Evolutionary conservation across 2,113 vertebrate species (phyloP).

Genomic region (Clarias macrocephalus): DNA sequence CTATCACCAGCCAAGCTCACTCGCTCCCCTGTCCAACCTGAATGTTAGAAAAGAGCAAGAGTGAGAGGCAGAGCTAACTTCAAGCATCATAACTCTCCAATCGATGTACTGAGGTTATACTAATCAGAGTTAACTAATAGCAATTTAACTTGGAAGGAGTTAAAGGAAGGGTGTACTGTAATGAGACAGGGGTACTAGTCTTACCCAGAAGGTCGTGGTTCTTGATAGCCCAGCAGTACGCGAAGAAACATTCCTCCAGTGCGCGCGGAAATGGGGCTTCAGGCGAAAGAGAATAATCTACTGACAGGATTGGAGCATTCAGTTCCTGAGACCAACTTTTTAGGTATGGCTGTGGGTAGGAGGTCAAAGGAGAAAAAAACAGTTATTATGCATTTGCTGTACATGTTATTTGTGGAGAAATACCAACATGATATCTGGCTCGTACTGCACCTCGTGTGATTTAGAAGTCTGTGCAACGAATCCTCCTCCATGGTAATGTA

Average conservation of each 20-base stretch:
- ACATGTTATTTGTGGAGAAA: neutral
- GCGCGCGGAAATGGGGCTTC: conserved; percentile 89
- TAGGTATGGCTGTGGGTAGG: conserved; percentile 77
- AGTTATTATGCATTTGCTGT: neutral
- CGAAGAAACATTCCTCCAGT: conserved; percentile 89
- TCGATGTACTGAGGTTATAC: neutral
- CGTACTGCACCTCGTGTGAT: conserved; percentile 79
- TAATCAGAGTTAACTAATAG: neutral
- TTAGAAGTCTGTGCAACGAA: conserved; percentile 92
- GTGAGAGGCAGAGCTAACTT: neutral
- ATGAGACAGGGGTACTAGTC: neutral
- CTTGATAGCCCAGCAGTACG: conserved; percentile 89
- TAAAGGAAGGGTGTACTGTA: neutral
- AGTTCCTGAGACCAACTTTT: conserved; percentile 88
- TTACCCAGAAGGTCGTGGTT: conserved; percentile 81
- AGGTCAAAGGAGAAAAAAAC: conserved; percentile 7
- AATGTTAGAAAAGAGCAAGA: neutral
- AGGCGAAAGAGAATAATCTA: conserved; percentile 89
- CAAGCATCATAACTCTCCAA: neutral
- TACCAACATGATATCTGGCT: neutral
- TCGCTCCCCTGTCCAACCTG: conserved; percentile 85
- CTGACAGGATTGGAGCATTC: conserved; percentile 83
- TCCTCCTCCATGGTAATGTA: conserved; percentile 87
- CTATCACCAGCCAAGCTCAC: conserved; percentile 89
- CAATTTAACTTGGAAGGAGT: no score